Evolutionary conservation across 2,888 invertebrate species (phyloP).

Genomic region (Tetragnatha montana): DNA sequence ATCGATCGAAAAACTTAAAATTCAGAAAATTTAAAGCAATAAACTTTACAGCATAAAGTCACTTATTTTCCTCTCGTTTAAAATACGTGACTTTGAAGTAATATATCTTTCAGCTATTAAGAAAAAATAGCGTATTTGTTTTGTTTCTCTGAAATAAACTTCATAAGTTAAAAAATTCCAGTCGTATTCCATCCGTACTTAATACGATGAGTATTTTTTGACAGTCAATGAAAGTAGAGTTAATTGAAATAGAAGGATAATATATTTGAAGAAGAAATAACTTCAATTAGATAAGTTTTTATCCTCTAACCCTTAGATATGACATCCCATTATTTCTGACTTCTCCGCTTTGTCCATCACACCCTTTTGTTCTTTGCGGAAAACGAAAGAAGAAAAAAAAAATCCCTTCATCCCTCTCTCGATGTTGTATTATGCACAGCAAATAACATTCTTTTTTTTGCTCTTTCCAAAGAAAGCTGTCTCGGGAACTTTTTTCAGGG

Average conservation of each 20-base stretch:
- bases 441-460: constrained; percentile 43
- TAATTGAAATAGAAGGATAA: neutral
- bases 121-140: too few relatives aligned
- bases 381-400: constrained; percentile 12
- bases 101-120: too few relatives aligned
- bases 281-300: neutral
- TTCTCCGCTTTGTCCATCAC: constrained; percentile 27
- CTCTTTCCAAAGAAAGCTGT: constrained; percentile 36
- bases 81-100: too few relatives aligned
- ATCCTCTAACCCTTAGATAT: constrained; percentile 10
- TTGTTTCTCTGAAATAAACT: too few relatives aligned
- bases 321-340: constrained; percentile 40
- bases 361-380: constrained; percentile 21
- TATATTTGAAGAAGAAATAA: neutral
- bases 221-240: neutral
- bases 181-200: too few relatives aligned
- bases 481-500: constrained; percentile 24
- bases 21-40: too few relatives aligned
- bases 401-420: constrained; percentile 20
- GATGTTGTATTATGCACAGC: constrained; percentile 51
- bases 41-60: too few relatives aligned
- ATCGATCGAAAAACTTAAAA: too few relatives aligned
- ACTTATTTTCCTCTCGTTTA: too few relatives aligned
- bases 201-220: too few relatives aligned
- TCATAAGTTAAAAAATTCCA: too few relatives aligned